These are phyloP conservation scores for Fulmarus glacialis DNA, from an alignment of 2,113 vertebrate genomes.

Conservation along the genomic window DNA sequence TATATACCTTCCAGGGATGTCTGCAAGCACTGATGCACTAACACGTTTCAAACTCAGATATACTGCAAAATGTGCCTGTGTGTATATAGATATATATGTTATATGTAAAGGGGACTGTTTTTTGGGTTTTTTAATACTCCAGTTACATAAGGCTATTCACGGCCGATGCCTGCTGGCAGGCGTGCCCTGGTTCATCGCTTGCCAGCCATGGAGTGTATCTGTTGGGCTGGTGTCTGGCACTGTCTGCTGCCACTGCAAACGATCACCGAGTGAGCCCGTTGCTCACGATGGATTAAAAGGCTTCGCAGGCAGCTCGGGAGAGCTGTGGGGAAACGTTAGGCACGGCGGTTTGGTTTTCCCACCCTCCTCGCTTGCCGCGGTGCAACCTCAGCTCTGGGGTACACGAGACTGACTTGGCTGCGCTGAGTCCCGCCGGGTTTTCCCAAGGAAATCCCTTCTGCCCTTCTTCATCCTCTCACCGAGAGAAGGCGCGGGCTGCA, in stretches of 20 bases:
- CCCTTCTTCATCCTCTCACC: not conserved
- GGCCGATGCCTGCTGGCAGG: fast-evolving
- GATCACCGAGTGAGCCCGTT: not conserved
- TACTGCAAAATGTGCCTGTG: not conserved
- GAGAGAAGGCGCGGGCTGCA: not conserved
- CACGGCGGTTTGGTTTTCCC: not conserved
- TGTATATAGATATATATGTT: not conserved
- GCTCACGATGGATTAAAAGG: not conserved
- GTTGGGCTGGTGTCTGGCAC: not conserved
- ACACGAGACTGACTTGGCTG: not conserved
- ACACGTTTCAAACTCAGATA: not conserved
- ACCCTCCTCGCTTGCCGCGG: not conserved
- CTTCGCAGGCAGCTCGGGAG: not conserved
- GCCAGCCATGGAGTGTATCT: not conserved
- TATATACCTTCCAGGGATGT: not conserved
- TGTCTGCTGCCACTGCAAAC: not conserved
- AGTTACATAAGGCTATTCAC: not conserved
- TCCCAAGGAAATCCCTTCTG: not conserved
- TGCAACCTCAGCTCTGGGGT: not conserved
- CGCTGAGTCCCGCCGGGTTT: fast-evolving
- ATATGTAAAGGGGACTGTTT: not conserved
- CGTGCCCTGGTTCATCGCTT: not conserved
- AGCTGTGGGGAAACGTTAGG: not conserved
- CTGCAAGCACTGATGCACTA: not conserved
- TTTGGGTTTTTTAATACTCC: not conserved